Percentiles rank a stretch among this genome's conserved stretches.
These are phyloP conservation scores for Drosophila histrio DNA, from an alignment of 2,888 invertebrate species.

Conservation along the genomic window DNA sequence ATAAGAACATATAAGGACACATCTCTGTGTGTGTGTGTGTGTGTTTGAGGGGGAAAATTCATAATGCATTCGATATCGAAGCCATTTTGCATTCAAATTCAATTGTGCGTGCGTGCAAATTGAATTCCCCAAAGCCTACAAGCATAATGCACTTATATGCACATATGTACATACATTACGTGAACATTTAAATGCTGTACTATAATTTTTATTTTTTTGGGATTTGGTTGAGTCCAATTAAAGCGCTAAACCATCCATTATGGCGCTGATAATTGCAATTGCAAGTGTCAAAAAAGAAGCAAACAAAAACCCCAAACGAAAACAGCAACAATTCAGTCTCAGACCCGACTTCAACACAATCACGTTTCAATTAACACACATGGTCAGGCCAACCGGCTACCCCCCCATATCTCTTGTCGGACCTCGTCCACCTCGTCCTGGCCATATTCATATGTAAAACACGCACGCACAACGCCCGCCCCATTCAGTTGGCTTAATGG, in stretches of 20 bases:
- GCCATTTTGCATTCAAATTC: slow-evolving; percentile 79
- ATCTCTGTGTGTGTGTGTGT: not conserved
- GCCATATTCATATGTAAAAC: slow-evolving; percentile 75
- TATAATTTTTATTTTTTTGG: not conserved
- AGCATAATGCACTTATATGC: slow-evolving; percentile 28
- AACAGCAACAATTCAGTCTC: slow-evolving; percentile 3
- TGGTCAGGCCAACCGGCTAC: slow-evolving; percentile 13
- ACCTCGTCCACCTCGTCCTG: slow-evolving; percentile 16
- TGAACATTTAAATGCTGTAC: slow-evolving; percentile 62
- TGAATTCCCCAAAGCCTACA: slow-evolving; percentile 79
- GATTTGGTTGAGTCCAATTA: slow-evolving; percentile 7
- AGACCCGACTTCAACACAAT: slow-evolving; percentile 54
- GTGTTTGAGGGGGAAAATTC: slow-evolving; percentile 51
- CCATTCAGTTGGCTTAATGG: slow-evolving; percentile 56
- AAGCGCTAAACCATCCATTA: slow-evolving; percentile 17
- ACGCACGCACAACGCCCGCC: slow-evolving; percentile 61
- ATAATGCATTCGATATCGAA: slow-evolving; percentile 72
- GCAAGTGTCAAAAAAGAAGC: slow-evolving; percentile 68
- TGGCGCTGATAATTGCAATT: slow-evolving; percentile 56
- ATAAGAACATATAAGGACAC: not conserved
- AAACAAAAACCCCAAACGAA: slow-evolving; percentile 14
- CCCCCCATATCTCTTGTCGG: no score
- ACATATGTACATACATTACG: slow-evolving; percentile 38
- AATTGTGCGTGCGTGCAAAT: slow-evolving; percentile 82
- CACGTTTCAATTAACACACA: slow-evolving; percentile 77